These are phyloP conservation scores for Gymnoscopelus microlampas DNA, from an alignment of 2,797 vertebrate genomes.

Conservation along the genomic window DNA sequence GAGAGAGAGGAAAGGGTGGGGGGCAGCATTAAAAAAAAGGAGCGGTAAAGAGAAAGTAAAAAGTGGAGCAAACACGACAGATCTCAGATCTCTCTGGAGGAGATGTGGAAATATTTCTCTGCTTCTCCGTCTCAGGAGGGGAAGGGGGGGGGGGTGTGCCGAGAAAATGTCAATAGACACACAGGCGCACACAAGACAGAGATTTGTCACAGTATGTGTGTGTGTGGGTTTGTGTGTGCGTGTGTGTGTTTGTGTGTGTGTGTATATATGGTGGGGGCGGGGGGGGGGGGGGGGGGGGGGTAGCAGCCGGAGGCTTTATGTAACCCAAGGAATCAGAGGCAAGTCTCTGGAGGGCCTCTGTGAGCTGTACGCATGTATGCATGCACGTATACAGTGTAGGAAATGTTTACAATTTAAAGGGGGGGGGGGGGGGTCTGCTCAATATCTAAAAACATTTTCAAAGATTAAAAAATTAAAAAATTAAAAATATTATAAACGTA, in stretches of 20 bases:
- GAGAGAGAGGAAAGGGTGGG: constrained; percentile 16
- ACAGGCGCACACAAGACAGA: constrained; percentile 20
- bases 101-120: constrained; percentile 73
- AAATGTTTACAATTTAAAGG: too few relatives aligned
- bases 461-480: too few relatives aligned
- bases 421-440: too few relatives aligned
- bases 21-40: constrained; percentile 13
- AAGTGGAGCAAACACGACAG: constrained; percentile 62
- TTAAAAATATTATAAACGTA: too few relatives aligned
- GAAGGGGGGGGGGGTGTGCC: constrained; percentile 41
- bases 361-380: constrained; percentile 21
- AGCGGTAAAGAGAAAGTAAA: constrained; percentile 44
- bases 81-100: constrained; percentile 59
- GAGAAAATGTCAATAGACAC: constrained; percentile 73
- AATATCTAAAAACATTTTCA: too few relatives aligned
- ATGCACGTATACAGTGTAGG: too few relatives aligned
- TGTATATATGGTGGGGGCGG: constrained; percentile 19
- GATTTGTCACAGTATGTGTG: constrained; percentile 35
- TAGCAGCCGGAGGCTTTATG: constrained; percentile 63
- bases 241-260: neutral
- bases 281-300: neutral
- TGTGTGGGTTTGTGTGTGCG: neutral
- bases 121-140: constrained; percentile 49
- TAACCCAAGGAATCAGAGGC: constrained; percentile 63
- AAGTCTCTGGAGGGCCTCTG: constrained; percentile 56